phyloP scores from a whole-genome alignment of 2,888 invertebrate genomes.

The Melinaea marsaeus region DNA sequence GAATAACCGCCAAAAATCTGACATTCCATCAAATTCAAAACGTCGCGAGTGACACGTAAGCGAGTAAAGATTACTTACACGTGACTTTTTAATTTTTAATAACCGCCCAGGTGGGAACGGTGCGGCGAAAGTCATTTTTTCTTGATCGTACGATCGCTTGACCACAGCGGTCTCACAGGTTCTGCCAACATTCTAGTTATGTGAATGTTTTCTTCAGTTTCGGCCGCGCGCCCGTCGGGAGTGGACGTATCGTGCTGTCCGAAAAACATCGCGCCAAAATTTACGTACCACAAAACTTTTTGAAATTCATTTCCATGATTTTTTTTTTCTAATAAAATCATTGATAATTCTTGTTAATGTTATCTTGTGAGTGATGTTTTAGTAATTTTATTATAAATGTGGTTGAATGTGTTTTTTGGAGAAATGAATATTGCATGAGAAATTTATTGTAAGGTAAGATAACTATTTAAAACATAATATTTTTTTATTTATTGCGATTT shows the following conservation, averaged over 20 bases:
- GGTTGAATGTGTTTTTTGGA: conserved; percentile 9
- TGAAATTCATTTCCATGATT: not conserved
- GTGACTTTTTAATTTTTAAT: too few species aligned
- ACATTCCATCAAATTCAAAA: too few species aligned
- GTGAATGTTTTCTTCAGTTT: conserved; percentile 27
- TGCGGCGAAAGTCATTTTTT: conserved; percentile 27
- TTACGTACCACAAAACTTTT: conserved; percentile 26
- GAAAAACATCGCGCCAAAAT: conserved; percentile 30
- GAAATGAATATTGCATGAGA: conserved; percentile 11
- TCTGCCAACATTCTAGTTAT: conserved; percentile 13
- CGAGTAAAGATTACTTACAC: too few species aligned
- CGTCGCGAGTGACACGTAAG: too few species aligned
- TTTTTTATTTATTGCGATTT: too few species aligned
- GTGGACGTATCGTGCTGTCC: conserved; percentile 21
- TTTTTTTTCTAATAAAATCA: too few species aligned
- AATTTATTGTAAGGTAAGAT: conserved; percentile 22
- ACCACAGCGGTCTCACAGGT: conserved; percentile 24
- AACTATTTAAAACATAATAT: not conserved
- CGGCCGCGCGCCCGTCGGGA: conserved; percentile 26
- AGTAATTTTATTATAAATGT: conserved; percentile 2
- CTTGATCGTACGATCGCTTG: conserved; percentile 25
- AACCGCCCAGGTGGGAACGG: conserved; percentile 23
- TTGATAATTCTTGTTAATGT: too few species aligned
- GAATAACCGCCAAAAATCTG: too few species aligned
- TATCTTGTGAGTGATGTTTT: not conserved